Percentiles rank a stretch among this genome's conserved stretches.
Evolutionary conservation across 2,797 vertebrate genomes (phyloP).

Genomic region (Cyclopterus lumpus): DNA sequence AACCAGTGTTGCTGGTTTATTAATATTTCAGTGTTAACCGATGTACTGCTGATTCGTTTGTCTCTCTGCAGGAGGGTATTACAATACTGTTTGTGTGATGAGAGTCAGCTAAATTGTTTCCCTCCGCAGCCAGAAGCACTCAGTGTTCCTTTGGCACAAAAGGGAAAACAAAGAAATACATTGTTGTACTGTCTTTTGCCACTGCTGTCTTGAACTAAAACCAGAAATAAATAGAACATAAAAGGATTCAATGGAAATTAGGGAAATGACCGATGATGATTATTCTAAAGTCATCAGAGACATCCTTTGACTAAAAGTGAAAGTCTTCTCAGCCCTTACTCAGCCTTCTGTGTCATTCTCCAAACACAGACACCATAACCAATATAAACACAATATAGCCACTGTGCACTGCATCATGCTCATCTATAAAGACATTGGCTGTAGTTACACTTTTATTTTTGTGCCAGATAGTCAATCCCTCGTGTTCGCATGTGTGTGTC

Average conservation of each 20-base stretch:
- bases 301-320: background rate
- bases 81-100: background rate
- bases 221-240: background rate
- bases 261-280: background rate
- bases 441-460: background rate
- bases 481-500: background rate
- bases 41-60: background rate
- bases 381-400: background rate
- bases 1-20: background rate
- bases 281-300: background rate
- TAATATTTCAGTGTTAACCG: background rate
- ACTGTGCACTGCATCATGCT: background rate
- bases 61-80: background rate
- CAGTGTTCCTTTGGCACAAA: background rate
- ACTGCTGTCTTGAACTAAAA: constrained; percentile 22
- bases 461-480: background rate
- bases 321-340: background rate
- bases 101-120: constrained; percentile 20
- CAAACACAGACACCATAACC: background rate
- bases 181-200: background rate
- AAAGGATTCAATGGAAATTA: background rate
- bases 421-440: background rate
- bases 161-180: background rate
- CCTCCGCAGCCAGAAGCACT: background rate
- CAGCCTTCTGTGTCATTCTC: background rate